Base-by-base conservation (phyloP, 2,888 invertebrate species). In the Pheosia tremula region DNA sequence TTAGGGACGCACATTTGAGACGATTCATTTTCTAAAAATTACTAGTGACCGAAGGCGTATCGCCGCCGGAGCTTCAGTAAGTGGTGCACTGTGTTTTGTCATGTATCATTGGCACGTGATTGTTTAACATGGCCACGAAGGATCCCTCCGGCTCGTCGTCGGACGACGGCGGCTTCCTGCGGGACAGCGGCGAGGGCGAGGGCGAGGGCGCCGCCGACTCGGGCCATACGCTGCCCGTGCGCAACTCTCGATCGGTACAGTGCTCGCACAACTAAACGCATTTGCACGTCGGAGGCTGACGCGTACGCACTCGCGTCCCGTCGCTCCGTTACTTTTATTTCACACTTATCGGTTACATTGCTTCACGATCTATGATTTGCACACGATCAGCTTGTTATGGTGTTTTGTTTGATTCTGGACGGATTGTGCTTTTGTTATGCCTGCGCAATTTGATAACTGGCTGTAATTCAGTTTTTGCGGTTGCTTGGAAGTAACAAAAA, bases 221-320 rank as follows among this genome's bases (percentile, higher is more conserved):
- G 66, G 93, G 92, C 60, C 90, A 92, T 89, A 94, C 94, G 84
- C 89, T 94, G 89, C 94, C 94, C 88, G 93, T 93, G 87, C 92
- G 94, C 90, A 88, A 86, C 89, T 91, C 91, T 68, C 85, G 91
- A 89, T 92, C 92, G 93, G 93, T 93, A 93, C 86, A 81, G 84
- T 81, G 72, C 72, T 70, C 78, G 79, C 81, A 78, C 80, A 76
- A 77, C 74, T 74, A 70, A 75, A 71, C 74, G 72, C 79, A 77
- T 79, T 73, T 72, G 83, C 87, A 87, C 85, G 70, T 71, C 77
- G 77, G 79, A 77, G 71, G 68, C 63, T 68, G 76, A 71, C 74
- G 74, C 74, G 72, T 63, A 68, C 71, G 62, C 68, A 69, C 50
- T 64, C 45, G 67, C 69, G 67, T 57, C 59, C 65, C 64, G 66